Base-by-base conservation (phyloP, 2,888 invertebrate species). In the Ditula angustiorana region DNA sequence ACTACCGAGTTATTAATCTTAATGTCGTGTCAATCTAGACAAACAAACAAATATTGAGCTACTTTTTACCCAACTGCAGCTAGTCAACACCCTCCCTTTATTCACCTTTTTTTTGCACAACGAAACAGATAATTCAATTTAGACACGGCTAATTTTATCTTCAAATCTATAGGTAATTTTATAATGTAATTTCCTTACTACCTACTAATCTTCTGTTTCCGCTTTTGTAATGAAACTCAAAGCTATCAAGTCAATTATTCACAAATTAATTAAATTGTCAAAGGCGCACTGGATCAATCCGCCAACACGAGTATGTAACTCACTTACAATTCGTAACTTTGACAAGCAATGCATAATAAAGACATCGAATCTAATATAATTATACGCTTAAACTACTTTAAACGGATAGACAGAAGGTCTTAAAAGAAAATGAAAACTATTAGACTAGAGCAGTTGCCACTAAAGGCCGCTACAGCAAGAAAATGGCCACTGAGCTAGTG, bases 201-300 rank as follows among this genome's bases (percentile, higher is more conserved):
- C 37, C 13, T 37, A 8, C 37, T 37, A 37, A 37, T 37, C 16
- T 8, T 10, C 8, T 19, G 41, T 19, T 41, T 41, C 41, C 41
- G 41, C 19, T 10, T 41, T 41, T 41, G 41, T 41, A 10, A 19
- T 41, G 19, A 41, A 41, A 41, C 41, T 41, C 16, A 19, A n/a
- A 41, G 41, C 41, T 41, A 41, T 41, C 41, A 41, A 41, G 19
- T 19, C 41, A 41, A 41, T 41, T 41, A 41, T 41, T 41, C 16
- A 41, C 41, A 41, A 41, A 41, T 41, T 41, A 41, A 41, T 19
- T 41, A 41, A 41, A 41, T 41, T 41, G 41, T 41, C 41, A 41
- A 41, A 41, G 41, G 41, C 41, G 19, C 41, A 19, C 10, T 41
- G 41, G 2, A 41, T 41, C 41, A 41, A 41, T 41, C 41, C 19